Base-by-base conservation (phyloP, 2,113 vertebrate genomes). In the Rhipidura dahli region DNA sequence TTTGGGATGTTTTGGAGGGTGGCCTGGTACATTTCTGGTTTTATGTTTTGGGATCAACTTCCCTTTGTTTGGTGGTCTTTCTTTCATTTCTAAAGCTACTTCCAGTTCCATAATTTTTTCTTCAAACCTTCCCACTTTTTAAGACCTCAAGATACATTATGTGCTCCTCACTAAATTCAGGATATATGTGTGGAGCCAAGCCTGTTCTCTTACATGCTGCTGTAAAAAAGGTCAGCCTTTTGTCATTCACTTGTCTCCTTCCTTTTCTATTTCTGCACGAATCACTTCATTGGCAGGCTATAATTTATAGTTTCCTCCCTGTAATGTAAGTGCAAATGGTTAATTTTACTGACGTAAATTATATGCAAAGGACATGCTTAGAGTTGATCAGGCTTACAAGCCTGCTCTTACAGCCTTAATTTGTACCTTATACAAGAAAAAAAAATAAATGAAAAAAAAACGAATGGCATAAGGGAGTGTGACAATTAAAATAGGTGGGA, bases 281-380 rank as follows among this genome's bases (percentile, higher is more conserved):
- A 71, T 90, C 83, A 71, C 16, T 90, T 69, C 27, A 88, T 73
- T 3, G 47, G 24, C 68, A 93, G 83, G 79, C 51, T 78, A 56
- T 75, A 83, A 93, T 94, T 95, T 83, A 63, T 70, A 80, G 47
- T 45, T 80, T 94, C 63, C 42, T 87, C 64, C 35, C 35, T 70
- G 31, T 64, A 88, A 93, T 40, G 18, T 14, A 85, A 90, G 51
- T 57, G 49, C 18, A 86, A 94, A 68, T 4, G 8, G 47, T 63
- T 70, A 45, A 77, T 90, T 93, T 95, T 76, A 79, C 63, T 93
- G 84, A 76, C 61, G 84, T 76, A 65, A 94, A 66, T 84, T 71
- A n/a, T 50, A 79, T 79, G 70, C 57, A 76, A 87, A 81, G 49
- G 42, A 64, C 44, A 39, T 40, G 17, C n/a, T 82, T 93, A 53